Base-by-base conservation (phyloP, 2,888 invertebrate species). In the Blastobasis lacticolella region DNA sequence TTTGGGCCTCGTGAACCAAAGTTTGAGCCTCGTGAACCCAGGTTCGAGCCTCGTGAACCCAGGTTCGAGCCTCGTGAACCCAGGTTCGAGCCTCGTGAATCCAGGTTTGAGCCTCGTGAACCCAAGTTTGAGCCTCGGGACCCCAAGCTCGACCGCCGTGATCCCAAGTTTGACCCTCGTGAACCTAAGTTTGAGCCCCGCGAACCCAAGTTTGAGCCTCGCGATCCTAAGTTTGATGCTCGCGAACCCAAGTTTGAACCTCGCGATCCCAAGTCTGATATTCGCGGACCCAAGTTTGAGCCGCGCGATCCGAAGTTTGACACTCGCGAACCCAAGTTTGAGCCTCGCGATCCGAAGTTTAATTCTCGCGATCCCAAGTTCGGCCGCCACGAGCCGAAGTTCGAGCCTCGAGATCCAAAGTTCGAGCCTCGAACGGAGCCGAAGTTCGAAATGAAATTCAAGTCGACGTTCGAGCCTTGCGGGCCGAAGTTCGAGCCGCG, bases 261-360 rank as follows among this genome's bases (percentile, higher is more conserved):
- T 4, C 9, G 4, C 37, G 50, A 46, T 2, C 37, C 46, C 1
- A 49, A 49, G 40, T 56, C 54, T 37, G 40, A 42, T 8, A 38
- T 23, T 10, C 43, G 51, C 49, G 23, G 3, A 2, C 23, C 23
- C 23, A 23, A 23, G 23, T 23, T 3, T 23, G 23, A 23, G 1
- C 1, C 3, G 1, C 23, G 23, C 3, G 23, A 3, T 2, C 23
- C 23, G 2, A 23, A 23, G 23, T 23, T 23, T 23, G 8, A 52
- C 36, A 38, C 43, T 41, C 23, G 37, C 23, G 23, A 23, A 7
- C 49, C 47, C 3, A 51, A 54, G 37, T 50, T 46, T 40, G 52
- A 52, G 4, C 44, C 49, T 9, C 45, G 49, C 23, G 53, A 50
- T 45, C 50, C 52, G 6, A 54, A 50, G 36, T 57, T 57, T 38